Conservation (phyloP, 1,140 invertebrate genomes). For the Anoplophora glabripennis region DNA sequence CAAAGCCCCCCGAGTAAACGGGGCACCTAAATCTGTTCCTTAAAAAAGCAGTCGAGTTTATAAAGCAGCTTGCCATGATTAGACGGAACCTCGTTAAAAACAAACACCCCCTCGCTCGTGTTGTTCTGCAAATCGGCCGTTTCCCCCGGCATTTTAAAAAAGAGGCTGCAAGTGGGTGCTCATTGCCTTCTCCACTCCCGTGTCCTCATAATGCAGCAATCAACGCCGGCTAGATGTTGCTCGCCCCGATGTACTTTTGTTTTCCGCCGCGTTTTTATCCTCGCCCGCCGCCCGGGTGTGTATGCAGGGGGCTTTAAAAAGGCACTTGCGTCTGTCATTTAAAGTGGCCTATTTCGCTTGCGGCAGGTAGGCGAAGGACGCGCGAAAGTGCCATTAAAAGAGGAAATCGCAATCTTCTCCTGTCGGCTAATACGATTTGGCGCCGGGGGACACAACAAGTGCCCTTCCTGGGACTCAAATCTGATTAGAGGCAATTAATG, state of each 20-base stretch:
- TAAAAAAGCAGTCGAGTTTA: conserved; percentile 14
- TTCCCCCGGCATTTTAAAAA: conserved; percentile 31
- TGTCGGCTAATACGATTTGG: conserved; percentile 15
- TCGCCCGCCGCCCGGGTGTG: conserved; percentile 22
- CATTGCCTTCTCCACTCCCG: conserved; percentile 28
- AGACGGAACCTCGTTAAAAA: conserved; percentile 43
- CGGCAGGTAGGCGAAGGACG: conserved; percentile 8
- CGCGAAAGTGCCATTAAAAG: conserved; percentile 17
- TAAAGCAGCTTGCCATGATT: conserved; percentile 22
- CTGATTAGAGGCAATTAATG: too few species aligned
- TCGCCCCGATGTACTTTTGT: conserved; percentile 33
- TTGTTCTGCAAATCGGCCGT: conserved; percentile 36
- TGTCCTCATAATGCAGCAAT: conserved; percentile 37
- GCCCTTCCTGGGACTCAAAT: too few species aligned
- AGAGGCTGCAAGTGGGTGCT: conserved; percentile 40
- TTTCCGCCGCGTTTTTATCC: conserved; percentile 32
- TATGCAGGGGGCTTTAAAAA: conserved; percentile 34
- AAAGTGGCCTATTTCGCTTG: conserved; percentile 26
- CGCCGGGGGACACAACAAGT: too few species aligned
- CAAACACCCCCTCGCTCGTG: conserved; percentile 38
- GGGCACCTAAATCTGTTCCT: conserved; percentile 25
- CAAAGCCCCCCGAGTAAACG: conserved; percentile 11
- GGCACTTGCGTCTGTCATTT: conserved; percentile 38
- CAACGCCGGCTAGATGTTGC: conserved; percentile 37
- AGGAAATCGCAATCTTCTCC: conserved; percentile 17